phyloP scores from a whole-genome alignment of 1,140 invertebrate species.

The Bombus ignitus region DNA sequence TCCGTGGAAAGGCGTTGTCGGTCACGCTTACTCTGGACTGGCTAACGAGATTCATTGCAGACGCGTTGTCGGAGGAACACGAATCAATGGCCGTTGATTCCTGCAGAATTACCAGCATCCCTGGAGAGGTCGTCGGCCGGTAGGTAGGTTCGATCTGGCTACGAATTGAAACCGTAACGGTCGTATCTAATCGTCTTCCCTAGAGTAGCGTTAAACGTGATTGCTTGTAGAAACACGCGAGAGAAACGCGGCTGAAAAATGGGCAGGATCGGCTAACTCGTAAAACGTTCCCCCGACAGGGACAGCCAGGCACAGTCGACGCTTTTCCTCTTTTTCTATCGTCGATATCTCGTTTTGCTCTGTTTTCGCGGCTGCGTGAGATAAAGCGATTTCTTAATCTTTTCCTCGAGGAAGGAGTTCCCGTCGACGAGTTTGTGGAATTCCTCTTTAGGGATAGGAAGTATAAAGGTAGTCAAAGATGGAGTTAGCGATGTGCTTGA shows the following conservation, averaged over 20 bases:
- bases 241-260: not conserved
- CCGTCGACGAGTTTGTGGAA: not conserved
- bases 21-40: not conserved
- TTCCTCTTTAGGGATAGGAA: not conserved
- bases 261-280: not conserved
- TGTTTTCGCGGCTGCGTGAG: not conserved
- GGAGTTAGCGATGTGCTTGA: not conserved
- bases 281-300: not conserved
- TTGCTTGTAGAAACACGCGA: constrained; percentile 35
- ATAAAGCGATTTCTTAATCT: not conserved
- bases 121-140: constrained; percentile 9
- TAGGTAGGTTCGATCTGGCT: not conserved
- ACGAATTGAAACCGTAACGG: constrained; percentile 46
- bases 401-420: not conserved
- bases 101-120: constrained; percentile 55
- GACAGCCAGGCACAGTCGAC: no score
- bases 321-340: not conserved
- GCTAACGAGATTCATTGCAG: constrained; percentile 27
- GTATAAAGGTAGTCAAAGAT: not conserved
- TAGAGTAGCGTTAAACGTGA: constrained; percentile 19
- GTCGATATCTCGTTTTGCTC: not conserved
- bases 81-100: constrained; percentile 55
- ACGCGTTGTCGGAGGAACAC: constrained; percentile 22
- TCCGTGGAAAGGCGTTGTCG: constrained; percentile 22
- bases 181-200: constrained; percentile 48